Evolutionary conservation across 2,797 vertebrate genomes (phyloP).

Genomic region (Poecilia gillii): DNA sequence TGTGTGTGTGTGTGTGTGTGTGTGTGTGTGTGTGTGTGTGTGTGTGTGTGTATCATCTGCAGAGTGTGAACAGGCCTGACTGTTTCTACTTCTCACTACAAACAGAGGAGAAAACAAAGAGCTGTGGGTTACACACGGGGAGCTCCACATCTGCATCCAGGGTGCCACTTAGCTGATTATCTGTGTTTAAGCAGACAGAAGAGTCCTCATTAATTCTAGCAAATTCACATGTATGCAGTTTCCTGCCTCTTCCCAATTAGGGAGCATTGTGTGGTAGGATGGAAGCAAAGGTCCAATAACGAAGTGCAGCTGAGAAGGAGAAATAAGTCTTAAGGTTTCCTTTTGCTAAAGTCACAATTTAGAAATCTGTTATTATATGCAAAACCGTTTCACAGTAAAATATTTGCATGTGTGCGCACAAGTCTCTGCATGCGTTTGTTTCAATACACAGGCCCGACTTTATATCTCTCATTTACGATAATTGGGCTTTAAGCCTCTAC

Average conservation of each 20-base stretch:
- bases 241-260: slow-evolving; percentile 78
- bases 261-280: slow-evolving; percentile 27
- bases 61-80: slow-evolving; percentile 62
- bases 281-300: slow-evolving; percentile 14
- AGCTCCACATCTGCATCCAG: slow-evolving; percentile 64
- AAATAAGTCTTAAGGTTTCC: background rate
- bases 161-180: slow-evolving; percentile 74
- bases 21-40: slow-evolving; percentile 22
- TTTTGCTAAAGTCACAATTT: background rate
- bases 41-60: slow-evolving; percentile 35
- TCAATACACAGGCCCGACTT: background rate
- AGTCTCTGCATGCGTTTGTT: background rate
- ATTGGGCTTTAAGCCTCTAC: background rate
- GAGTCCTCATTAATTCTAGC: slow-evolving; percentile 85
- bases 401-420: background rate
- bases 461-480: background rate
- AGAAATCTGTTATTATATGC: background rate
- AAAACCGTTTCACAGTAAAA: background rate
- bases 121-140: slow-evolving; percentile 44
- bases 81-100: slow-evolving; percentile 72
- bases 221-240: slow-evolving; percentile 80
- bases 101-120: slow-evolving; percentile 72
- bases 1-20: too few relatives aligned
- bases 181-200: slow-evolving; percentile 72
- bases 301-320: background rate